Evolutionary conservation across 2,888 invertebrate genomes (phyloP).

Genomic region (Cosmorhoe ocellata): DNA sequence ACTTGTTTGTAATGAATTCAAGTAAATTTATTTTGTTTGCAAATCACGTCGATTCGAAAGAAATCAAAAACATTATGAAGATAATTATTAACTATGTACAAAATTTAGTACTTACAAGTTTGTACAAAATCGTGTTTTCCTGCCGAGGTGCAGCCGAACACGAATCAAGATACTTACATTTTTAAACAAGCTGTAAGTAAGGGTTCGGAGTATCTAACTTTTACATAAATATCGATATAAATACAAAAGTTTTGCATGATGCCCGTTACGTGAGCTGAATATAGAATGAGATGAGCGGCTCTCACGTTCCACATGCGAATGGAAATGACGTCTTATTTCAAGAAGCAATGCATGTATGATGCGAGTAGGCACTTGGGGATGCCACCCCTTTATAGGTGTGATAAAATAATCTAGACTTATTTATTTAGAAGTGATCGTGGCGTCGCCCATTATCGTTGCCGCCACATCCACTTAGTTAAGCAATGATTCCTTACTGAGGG

Average conservation of each 20-base stretch:
- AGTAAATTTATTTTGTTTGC: too few species aligned
- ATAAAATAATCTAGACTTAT: background rate
- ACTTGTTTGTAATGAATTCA: too few species aligned
- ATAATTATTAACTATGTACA: too few species aligned
- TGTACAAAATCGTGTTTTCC: background rate
- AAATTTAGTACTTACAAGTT: too few species aligned
- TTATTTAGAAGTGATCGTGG: background rate
- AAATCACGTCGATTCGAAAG: too few species aligned
- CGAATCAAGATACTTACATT: slow-evolving; percentile 10
- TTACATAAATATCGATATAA: slow-evolving; percentile 30
- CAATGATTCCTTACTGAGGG: too few species aligned
- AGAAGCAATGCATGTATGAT: slow-evolving; percentile 40
- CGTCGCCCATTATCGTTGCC: too few species aligned
- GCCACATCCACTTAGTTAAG: too few species aligned
- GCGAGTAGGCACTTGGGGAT: slow-evolving; percentile 26
- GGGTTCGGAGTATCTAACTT: slow-evolving; percentile 19
- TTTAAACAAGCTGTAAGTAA: slow-evolving; percentile 22
- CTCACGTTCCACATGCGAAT: slow-evolving; percentile 49
- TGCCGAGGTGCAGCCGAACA: background rate
- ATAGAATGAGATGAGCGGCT: slow-evolving; percentile 46
- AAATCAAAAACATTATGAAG: too few species aligned
- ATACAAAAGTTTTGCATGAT: slow-evolving; percentile 40
- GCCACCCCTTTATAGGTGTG: background rate
- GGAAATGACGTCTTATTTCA: slow-evolving; percentile 53
- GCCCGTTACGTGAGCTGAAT: slow-evolving; percentile 42